phyloP scores from a whole-genome alignment of 2,888 invertebrate species.

The Caenorhabditis sp. region DNA sequence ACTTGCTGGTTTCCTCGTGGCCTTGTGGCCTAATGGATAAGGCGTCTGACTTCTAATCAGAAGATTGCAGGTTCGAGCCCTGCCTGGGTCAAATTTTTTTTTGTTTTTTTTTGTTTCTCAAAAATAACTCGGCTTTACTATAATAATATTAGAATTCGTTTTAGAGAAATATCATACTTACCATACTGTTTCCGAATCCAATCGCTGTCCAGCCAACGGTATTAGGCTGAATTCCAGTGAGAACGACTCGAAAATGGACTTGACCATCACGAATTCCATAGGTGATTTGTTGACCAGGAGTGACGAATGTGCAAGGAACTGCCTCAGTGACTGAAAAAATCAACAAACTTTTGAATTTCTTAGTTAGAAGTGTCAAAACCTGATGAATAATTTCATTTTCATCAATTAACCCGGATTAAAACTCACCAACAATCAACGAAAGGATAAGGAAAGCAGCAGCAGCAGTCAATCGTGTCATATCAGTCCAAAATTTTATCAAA shows the following conservation, averaged over 20 bases:
- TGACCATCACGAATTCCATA: conserved; percentile 47
- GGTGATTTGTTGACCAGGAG: conserved; percentile 46
- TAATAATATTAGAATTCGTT: too few species aligned
- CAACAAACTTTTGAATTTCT: too few species aligned
- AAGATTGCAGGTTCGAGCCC: conserved; percentile 69
- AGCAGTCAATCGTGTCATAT: not conserved
- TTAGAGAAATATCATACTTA: conserved; percentile 28
- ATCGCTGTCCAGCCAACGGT: conserved; percentile 62
- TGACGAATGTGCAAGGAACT: conserved; percentile 44
- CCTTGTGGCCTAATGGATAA: conserved; percentile 70
- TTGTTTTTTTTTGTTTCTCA: conserved; percentile 8
- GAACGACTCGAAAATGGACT: conserved; percentile 61
- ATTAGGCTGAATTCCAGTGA: conserved; percentile 47
- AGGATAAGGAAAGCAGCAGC: not conserved
- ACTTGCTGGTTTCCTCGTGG: conserved; percentile 19
- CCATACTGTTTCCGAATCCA: conserved; percentile 67
- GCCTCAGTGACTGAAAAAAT: conserved; percentile 22
- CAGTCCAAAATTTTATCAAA: not conserved
- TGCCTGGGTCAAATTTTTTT: conserved; percentile 57
- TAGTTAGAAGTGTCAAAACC: too few species aligned
- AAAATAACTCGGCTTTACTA: too few species aligned
- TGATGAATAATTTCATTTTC: not conserved
- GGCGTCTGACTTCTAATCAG: conserved; percentile 70
- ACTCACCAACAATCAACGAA: conserved; percentile 1
- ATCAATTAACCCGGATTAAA: not conserved